Conservation (phyloP, 2,113 vertebrate species). For the Aepyceros melampus region DNA sequence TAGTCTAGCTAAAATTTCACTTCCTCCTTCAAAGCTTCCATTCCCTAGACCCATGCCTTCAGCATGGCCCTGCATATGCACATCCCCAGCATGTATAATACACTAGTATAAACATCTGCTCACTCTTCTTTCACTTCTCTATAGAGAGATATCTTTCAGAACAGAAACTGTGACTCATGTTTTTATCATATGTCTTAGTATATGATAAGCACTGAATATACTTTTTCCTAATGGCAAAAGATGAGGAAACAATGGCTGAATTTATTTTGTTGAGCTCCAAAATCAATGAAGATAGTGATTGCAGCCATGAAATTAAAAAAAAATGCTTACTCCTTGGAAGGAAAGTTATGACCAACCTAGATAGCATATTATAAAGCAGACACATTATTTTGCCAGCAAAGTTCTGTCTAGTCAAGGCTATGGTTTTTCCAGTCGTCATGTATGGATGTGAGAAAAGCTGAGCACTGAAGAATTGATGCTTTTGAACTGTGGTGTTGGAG, state of each 20-base stretch:
- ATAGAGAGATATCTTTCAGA: not conserved
- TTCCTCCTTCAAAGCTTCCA: not conserved
- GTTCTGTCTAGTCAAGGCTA: fast-evolving
- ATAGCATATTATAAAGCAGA: not conserved
- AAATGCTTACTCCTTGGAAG: not conserved
- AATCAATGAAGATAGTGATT: not conserved
- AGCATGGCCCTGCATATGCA: not conserved
- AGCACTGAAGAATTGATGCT: not conserved
- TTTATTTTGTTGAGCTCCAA: not conserved
- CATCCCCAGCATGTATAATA: not conserved
- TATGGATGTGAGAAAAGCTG: not conserved
- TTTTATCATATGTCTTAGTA: not conserved
- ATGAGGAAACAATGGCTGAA: not conserved
- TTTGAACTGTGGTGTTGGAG: not conserved
- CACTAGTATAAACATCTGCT: not conserved
- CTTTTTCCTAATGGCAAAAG: not conserved
- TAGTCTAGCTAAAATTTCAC: not conserved
- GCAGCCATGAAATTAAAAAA: not conserved
- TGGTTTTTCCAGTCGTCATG: not conserved
- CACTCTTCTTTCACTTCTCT: not conserved
- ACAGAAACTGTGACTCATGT: not conserved
- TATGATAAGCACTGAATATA: not conserved
- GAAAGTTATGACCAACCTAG: not conserved
- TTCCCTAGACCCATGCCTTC: not conserved
- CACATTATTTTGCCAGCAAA: not conserved